Conservation (phyloP, 2,113 vertebrate species). For the Apaloderma vittatum region DNA sequence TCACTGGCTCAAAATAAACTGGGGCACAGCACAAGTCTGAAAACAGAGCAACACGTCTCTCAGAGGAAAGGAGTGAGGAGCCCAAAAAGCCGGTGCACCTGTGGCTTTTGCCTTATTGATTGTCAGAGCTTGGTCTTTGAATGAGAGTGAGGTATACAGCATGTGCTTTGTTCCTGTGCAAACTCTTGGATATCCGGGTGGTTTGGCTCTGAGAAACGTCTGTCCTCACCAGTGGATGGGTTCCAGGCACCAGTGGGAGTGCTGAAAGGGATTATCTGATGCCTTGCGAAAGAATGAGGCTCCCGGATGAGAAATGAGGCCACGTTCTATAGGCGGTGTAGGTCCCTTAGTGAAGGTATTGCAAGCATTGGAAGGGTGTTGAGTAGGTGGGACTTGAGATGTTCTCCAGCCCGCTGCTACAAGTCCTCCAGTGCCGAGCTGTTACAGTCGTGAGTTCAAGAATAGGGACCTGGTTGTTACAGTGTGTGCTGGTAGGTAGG, state of each 20-base stretch:
- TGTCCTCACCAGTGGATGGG: background rate
- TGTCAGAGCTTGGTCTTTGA: background rate
- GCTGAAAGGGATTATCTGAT: constrained; percentile 33
- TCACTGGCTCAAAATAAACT: background rate
- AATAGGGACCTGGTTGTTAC: background rate
- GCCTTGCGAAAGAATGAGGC: background rate
- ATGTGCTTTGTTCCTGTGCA: background rate
- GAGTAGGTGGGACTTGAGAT: background rate
- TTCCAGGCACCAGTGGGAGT: constrained; percentile 16
- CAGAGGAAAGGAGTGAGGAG: background rate
- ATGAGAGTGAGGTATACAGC: background rate
- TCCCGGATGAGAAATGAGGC: background rate
- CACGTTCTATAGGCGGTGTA: background rate
- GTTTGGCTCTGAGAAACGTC: background rate
- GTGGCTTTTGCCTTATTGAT: background rate
- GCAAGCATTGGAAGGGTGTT: background rate
- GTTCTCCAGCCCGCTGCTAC: background rate
- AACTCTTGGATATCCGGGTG: background rate
- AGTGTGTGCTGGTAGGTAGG: background rate
- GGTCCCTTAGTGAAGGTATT: background rate
- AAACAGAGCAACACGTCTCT: background rate
- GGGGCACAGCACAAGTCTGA: background rate
- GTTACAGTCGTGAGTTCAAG: background rate
- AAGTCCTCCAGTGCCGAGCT: background rate
- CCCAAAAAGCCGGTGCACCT: background rate